These are phyloP conservation scores for Nyctereutes procyonoides DNA, from an alignment of 2,113 vertebrate species.

Conservation along the genomic window DNA sequence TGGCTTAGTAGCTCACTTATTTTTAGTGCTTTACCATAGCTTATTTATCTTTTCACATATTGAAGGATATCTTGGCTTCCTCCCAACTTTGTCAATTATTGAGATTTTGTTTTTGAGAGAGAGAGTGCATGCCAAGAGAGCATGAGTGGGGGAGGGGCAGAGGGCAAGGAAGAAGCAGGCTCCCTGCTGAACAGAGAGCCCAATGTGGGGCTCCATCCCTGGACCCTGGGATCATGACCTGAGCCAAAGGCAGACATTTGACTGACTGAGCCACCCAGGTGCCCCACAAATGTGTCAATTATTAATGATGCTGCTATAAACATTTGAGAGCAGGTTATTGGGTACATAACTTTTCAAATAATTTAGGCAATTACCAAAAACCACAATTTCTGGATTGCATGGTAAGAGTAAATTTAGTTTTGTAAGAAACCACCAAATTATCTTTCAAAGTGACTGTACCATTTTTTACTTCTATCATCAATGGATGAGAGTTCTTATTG, in stretches of 20 bases:
- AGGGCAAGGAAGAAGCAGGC: not conserved
- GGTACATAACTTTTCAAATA: not conserved
- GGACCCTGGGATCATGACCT: not conserved
- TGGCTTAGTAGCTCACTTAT: not conserved
- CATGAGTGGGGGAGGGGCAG: not conserved
- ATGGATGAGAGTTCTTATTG: not conserved
- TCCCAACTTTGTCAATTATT: not conserved
- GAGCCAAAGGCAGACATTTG: not conserved
- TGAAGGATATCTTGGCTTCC: not conserved
- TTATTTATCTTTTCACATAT: not conserved
- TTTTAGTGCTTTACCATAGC: not conserved
- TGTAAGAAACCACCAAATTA: not conserved
- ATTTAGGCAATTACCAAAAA: not conserved
- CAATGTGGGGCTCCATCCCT: not conserved
- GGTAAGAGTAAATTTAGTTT: not conserved
- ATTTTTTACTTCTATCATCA: not conserved
- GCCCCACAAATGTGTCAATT: not conserved
- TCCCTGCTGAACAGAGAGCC: not conserved
- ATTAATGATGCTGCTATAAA: not conserved
- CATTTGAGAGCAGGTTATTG: not conserved
- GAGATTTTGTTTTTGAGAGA: not conserved
- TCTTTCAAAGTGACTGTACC: not conserved
- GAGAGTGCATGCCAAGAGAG: not conserved
- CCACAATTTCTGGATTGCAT: not conserved
- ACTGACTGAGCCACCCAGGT: not conserved